Conservation (phyloP, 2,888 invertebrate species). For the Andrena haemorrhoa region DNA sequence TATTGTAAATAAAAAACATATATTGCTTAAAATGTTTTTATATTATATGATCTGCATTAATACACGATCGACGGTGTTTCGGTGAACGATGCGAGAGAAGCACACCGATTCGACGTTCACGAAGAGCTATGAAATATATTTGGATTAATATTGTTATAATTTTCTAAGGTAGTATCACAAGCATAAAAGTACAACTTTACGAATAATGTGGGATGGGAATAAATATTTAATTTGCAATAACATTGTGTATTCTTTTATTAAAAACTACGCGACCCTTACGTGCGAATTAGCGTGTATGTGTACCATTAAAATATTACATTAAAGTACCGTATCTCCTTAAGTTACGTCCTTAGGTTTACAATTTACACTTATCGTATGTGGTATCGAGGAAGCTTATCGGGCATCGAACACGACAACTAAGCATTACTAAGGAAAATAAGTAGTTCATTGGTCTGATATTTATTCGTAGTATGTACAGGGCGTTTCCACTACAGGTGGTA, state of each 20-base stretch:
- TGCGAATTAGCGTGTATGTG: slow-evolving; percentile 12
- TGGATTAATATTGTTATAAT: slow-evolving; percentile 37
- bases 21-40: slow-evolving; percentile 76
- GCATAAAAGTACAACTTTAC: slow-evolving; percentile 62
- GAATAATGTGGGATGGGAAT: slow-evolving; percentile 59
- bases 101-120: slow-evolving; percentile 25
- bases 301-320: background rate
- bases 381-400: slow-evolving; percentile 83
- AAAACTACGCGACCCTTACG: slow-evolving; percentile 27
- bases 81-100: slow-evolving; percentile 11
- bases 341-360: background rate
- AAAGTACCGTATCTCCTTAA: background rate
- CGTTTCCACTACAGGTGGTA: too few species aligned
- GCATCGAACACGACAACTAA: slow-evolving; percentile 95
- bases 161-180: slow-evolving; percentile 51
- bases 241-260: slow-evolving; percentile 51
- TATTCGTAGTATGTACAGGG: background rate
- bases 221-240: slow-evolving; percentile 66
- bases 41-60: slow-evolving; percentile 49
- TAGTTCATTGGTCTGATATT: background rate
- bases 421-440: slow-evolving; percentile 85
- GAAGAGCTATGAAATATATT: slow-evolving; percentile 24
- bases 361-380: slow-evolving; percentile 6
- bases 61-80: slow-evolving; percentile 23
- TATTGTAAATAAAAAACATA: slow-evolving; percentile 82